phyloP scores from a whole-genome alignment of 2,888 invertebrate genomes.

The Tetragonisca angustula region DNA sequence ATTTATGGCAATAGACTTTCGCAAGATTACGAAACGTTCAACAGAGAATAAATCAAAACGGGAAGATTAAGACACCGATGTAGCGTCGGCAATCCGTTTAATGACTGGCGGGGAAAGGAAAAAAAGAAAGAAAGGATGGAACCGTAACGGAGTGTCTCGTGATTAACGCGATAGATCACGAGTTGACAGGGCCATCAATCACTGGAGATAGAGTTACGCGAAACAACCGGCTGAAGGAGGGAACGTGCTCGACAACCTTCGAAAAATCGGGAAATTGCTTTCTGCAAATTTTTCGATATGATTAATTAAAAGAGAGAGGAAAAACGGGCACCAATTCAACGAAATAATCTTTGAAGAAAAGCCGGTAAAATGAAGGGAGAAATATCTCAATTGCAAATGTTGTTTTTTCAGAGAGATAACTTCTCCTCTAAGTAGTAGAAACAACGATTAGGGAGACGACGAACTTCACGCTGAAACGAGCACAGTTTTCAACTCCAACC shows the following conservation, averaged over 20 bases:
- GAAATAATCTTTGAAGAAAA: not conserved
- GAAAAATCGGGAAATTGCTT: slow-evolving; percentile 7
- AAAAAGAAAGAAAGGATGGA: slow-evolving; percentile 20
- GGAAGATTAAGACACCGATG: slow-evolving; percentile 21
- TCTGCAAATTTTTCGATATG: not conserved
- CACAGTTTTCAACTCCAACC: not conserved
- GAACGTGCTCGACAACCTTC: not conserved
- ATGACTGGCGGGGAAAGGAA: not conserved
- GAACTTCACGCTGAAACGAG: not conserved
- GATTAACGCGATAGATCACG: slow-evolving; percentile 59
- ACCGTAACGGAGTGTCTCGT: slow-evolving; percentile 30
- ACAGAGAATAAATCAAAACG: slow-evolving; percentile 2
- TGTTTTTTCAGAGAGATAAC: not conserved
- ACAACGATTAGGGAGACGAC: not conserved
- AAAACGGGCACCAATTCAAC: no score
- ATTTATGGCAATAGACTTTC: no score
- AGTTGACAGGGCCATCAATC: slow-evolving; percentile 39
- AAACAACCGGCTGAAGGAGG: not conserved
- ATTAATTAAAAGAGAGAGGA: not conserved
- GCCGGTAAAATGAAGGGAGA: not conserved
- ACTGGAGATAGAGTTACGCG: slow-evolving; percentile 15
- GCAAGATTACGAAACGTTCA: no score
- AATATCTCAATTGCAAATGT: not conserved
- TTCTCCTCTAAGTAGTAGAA: not conserved
- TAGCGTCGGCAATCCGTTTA: not conserved